phyloP scores from a whole-genome alignment of 1,140 invertebrate genomes.

The Hyposmocoma kahamanoa region DNA sequence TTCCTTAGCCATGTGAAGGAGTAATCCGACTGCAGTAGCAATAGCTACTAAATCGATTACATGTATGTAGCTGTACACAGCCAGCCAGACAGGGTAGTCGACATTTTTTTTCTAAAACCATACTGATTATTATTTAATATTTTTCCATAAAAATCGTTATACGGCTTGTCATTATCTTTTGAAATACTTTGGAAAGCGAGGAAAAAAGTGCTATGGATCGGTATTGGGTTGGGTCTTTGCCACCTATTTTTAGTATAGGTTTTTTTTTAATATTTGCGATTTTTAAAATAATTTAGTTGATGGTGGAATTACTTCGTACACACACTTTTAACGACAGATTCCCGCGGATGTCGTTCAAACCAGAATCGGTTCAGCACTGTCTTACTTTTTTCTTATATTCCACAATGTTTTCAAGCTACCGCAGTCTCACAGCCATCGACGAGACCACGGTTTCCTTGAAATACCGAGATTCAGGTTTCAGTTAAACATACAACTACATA shows the following conservation, averaged over 20 bases:
- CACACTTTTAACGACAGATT: not conserved
- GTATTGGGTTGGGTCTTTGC: not conserved
- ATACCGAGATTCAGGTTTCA: not conserved
- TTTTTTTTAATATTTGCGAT: not conserved
- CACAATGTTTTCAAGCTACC: constrained; percentile 1
- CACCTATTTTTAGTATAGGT: constrained; percentile 6
- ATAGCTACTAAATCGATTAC: not conserved
- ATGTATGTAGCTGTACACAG: constrained; percentile 2
- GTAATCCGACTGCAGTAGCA: not conserved
- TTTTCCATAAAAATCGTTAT: not conserved
- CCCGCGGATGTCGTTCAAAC: not conserved
- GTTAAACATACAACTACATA: not conserved
- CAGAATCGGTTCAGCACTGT: not conserved
- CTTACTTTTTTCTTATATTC: not conserved
- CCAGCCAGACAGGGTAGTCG: not conserved
- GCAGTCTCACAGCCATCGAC: not conserved
- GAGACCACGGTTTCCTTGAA: not conserved
- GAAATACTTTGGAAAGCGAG: not conserved
- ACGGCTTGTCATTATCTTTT: not conserved
- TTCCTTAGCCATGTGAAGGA: not conserved
- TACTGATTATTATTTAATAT: not conserved
- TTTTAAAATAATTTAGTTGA: constrained; percentile 1
- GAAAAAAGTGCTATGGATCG: not conserved
- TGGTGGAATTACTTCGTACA: not conserved
- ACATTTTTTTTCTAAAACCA: not conserved